Evolutionary conservation across 2,113 vertebrate species (phyloP), one percentile per base, ranked within the genome.

Genomic region (Chionodraco myersi): DNA sequence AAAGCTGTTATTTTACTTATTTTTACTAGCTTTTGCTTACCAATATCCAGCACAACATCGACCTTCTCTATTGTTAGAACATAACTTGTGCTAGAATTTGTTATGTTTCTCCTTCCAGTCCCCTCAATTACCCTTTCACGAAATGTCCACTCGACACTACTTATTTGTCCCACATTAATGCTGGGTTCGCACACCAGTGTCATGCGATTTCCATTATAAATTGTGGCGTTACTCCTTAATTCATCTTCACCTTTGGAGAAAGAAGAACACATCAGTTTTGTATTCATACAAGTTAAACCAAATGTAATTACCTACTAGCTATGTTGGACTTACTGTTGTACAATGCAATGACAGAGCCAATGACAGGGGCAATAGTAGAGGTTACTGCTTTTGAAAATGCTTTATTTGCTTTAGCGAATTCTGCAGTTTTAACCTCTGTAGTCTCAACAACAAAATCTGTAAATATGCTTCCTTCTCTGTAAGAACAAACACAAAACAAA

Each of bases 401-500:
- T 36, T 9, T 0, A 52, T 93, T 92, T 64, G 69, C 91, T 2
- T 7, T 0, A 0, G 6, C 30, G 1, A 93, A 36, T 78, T 79
- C 34, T 1, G 2, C 2, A 0, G 11, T 0, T 9, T 41, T 6
- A 23, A 80, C 1, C 2, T 54, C 3, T 6, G 30, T 71, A 44
- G 85, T 76, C 53, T 6, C 4, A 18, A 95, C 48, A 30, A 7
- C 62, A 56, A 78, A 93, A 13, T 91, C 77, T 76, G 52, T 56
- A 41, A 93, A 79, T 18, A 91, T 6, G 23, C 94, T 95, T 57
- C 94, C 94, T 52, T 44, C 0, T 4, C 94, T 95, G 72, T 56
- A 16, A 58, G n/a, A 75, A 75, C 6, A 87, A 68, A 72, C 1
- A 74, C 45, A 79, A 58, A 2, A 12, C 14, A 66, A 21, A 45